Conservation (phyloP, 2,113 vertebrate species). For the Leptocoma aspasia region DNA sequence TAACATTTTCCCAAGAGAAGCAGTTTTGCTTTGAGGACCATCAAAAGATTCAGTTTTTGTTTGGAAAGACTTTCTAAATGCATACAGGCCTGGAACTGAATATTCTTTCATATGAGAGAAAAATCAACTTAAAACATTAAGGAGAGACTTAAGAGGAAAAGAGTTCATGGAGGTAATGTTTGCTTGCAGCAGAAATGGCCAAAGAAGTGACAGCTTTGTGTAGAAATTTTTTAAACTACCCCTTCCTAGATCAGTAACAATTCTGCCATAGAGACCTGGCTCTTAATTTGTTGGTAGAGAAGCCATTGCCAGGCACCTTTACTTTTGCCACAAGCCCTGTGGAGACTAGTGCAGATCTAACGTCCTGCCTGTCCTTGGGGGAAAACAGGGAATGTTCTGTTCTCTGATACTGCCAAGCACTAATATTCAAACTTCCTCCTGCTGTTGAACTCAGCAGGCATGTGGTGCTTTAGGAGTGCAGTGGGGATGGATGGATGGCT, state of each 20-base stretch:
- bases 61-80: background rate
- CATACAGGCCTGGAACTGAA: background rate
- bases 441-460: background rate
- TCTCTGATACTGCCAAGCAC: background rate
- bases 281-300: background rate
- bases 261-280: rapidly evolving
- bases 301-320: background rate
- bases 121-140: background rate
- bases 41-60: background rate
- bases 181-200: background rate
- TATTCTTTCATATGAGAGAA: background rate
- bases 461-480: rapidly evolving
- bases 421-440: background rate
- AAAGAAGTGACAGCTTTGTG: background rate
- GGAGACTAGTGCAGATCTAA: background rate
- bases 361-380: background rate
- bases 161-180: background rate
- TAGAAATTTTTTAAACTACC: background rate
- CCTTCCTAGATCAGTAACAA: background rate
- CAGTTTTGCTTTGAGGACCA: background rate
- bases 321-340: background rate
- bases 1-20: background rate
- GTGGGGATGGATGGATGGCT: background rate
- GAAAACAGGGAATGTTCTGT: background rate
- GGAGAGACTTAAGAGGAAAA: background rate